phyloP scores from a whole-genome alignment of 2,797 vertebrate species.

The Euthynnus affinis region DNA sequence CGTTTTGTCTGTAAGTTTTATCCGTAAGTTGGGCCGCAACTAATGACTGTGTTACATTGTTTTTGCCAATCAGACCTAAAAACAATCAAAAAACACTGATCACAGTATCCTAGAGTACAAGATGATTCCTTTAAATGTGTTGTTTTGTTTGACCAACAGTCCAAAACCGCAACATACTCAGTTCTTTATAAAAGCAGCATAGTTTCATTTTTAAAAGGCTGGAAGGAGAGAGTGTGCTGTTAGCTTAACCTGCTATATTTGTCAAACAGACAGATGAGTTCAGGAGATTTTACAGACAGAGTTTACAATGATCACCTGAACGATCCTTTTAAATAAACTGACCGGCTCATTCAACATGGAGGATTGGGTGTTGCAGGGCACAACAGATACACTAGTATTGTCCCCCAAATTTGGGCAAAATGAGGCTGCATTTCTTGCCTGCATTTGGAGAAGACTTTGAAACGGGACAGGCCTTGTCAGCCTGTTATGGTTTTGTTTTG shows the following conservation, averaged over 20 bases:
- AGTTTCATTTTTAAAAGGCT: no score
- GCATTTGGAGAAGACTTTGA: neutral
- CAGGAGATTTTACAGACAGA: neutral
- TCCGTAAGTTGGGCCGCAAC: no score
- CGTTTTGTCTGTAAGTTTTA: no score
- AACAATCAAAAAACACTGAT: no score
- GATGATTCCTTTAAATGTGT: no score
- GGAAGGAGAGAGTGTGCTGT: neutral
- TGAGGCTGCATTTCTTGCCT: neutral
- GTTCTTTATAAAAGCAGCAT: neutral
- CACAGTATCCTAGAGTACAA: no score
- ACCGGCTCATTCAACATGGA: neutral
- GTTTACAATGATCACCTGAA: conserved; percentile 3
- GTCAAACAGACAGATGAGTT: no score
- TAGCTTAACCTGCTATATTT: neutral
- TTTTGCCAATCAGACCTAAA: no score
- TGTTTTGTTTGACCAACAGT: no score
- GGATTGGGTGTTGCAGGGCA: neutral
- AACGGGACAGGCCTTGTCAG: neutral
- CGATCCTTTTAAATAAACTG: neutral
- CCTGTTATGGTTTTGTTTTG: neutral
- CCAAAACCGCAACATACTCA: no score
- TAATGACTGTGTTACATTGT: no score
- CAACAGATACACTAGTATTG: neutral
- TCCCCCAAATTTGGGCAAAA: conserved; percentile 2